phyloP scores from a whole-genome alignment of 92 coral and sea anemone species.

The Porites lobata region DNA sequence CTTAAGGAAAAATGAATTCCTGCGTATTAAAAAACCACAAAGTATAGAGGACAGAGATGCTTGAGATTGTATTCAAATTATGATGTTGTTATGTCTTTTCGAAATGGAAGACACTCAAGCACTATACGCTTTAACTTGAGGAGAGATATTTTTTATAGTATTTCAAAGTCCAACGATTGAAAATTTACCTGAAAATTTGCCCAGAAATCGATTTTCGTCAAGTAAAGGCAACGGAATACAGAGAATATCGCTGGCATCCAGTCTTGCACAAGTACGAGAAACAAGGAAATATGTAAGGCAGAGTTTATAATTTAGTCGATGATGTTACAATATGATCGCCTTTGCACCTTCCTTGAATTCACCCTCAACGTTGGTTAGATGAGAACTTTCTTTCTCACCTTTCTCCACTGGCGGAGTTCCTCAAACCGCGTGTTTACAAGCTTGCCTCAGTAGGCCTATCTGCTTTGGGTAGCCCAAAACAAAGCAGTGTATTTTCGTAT shows the following conservation, averaged over 20 bases:
- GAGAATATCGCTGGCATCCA: too few relatives aligned
- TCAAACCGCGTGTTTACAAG: slow-evolving; percentile 23
- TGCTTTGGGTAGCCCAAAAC: slow-evolving; percentile 33
- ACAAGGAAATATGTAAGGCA: background rate
- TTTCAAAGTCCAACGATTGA: background rate
- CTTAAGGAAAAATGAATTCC: background rate
- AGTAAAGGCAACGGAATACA: too few relatives aligned
- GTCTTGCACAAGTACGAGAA: too few relatives aligned
- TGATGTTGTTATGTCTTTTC: background rate
- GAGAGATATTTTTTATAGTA: background rate
- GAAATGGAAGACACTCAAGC: background rate
- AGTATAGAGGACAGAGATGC: background rate
- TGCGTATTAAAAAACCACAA: slow-evolving; percentile 15
- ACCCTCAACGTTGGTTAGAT: background rate
- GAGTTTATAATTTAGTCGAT: background rate
- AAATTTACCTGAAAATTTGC: background rate
- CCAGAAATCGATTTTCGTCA: too few relatives aligned
- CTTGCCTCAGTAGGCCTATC: background rate
- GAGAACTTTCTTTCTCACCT: background rate
- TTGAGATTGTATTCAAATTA: background rate
- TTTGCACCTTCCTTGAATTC: background rate
- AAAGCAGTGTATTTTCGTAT: background rate
- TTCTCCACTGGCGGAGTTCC: background rate
- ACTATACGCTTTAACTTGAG: background rate
- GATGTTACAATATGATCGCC: background rate